A percentile compares a stretch with the other conserved stretches of the same genome.
phyloP scores from a whole-genome alignment of 2,888 invertebrate species.

The Rhimphoctona megacephalus region DNA sequence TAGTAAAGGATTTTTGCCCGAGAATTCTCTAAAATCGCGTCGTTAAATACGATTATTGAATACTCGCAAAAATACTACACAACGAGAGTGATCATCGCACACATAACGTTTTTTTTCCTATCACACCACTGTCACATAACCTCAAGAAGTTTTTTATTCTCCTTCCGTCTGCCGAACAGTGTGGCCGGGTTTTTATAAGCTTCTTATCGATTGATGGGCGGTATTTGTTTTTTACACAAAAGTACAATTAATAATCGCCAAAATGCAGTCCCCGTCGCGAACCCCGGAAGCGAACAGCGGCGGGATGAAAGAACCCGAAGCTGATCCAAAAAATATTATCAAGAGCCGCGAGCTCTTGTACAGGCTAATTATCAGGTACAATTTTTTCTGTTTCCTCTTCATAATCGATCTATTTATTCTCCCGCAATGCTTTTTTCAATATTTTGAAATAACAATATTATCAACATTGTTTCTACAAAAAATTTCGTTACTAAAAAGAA shows the following conservation, averaged over 20 bases:
- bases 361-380: conserved; percentile 95
- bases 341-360: conserved; percentile 96
- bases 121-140: conserved; percentile 75
- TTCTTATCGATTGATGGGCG: conserved; percentile 73
- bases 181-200: conserved; percentile 14
- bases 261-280: conserved; percentile 71
- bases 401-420: background rate
- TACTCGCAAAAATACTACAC: background rate
- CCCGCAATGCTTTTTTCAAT: background rate
- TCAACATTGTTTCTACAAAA: background rate
- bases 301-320: conserved; percentile 85
- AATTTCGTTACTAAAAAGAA: background rate
- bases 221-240: conserved; percentile 67
- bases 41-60: background rate
- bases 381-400: background rate
- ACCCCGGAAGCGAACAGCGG: conserved; percentile 67
- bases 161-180: conserved; percentile 8
- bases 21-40: background rate
- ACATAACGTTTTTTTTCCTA: conserved; percentile 14
- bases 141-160: conserved; percentile 64
- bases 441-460: background rate
- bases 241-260: conserved; percentile 61
- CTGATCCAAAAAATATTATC: conserved; percentile 91
- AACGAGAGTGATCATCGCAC: background rate
- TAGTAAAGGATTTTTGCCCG: background rate